These are phyloP conservation scores for Tolypeutes matacus DNA, from an alignment of 2,797 vertebrate species.

Conservation along the genomic window DNA sequence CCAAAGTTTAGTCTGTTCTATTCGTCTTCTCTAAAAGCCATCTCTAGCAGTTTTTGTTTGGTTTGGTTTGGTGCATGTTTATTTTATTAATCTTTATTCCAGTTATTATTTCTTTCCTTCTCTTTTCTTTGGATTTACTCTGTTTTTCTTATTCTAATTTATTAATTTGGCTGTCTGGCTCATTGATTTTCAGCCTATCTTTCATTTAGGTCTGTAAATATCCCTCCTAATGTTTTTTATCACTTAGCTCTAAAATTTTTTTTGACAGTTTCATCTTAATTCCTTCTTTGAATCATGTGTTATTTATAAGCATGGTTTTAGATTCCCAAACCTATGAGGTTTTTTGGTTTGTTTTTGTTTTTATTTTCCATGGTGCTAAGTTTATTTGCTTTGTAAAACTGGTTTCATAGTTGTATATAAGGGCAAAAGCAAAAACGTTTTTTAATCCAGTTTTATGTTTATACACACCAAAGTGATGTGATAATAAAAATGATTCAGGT, in stretches of 20 bases:
- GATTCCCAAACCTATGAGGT: neutral
- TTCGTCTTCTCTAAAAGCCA: neutral
- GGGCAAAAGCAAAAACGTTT: constrained; percentile 15
- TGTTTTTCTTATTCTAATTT: neutral
- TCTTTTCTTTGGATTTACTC: neutral
- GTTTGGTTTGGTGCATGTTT: neutral
- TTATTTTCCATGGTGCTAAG: neutral
- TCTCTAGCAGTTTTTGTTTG: neutral
- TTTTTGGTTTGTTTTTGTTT: neutral
- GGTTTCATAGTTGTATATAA: neutral
- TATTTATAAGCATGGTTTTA: neutral
- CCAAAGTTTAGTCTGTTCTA: neutral
- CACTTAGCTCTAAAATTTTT: neutral
- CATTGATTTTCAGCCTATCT: neutral
- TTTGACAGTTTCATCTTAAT: neutral
- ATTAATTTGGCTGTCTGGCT: neutral
- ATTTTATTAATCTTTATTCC: neutral
- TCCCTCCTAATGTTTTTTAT: neutral
- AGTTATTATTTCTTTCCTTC: neutral
- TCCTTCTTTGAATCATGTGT: neutral
- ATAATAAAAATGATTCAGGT: too few relatives aligned
- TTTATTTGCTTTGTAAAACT: neutral
- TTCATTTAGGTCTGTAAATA: neutral
- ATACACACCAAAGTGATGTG: too few relatives aligned
- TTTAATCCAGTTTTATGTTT: constrained; percentile 55